phyloP scores from a whole-genome alignment of 2,113 vertebrate species.

The Pimephales promelas region DNA sequence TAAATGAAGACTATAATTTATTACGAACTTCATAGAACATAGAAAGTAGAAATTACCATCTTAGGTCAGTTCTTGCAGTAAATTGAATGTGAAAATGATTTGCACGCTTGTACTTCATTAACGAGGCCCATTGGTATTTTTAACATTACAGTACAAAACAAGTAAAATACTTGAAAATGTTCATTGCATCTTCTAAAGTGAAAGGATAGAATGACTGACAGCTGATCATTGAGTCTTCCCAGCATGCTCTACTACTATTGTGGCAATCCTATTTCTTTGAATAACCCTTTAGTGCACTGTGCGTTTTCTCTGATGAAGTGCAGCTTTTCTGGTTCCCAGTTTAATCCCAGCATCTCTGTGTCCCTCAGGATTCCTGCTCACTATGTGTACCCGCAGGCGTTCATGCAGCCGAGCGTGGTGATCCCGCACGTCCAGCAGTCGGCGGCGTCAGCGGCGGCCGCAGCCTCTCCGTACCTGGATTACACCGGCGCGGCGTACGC shows the following conservation, averaged over 20 bases:
- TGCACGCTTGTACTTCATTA: background rate
- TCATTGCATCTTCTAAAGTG: background rate
- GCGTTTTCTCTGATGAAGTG: background rate
- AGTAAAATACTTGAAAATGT: background rate
- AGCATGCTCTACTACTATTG: constrained; percentile 26
- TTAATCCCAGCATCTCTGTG: constrained; percentile 48
- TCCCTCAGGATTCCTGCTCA: constrained; percentile 92
- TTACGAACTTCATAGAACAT: too few species aligned
- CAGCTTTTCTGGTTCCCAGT: background rate
- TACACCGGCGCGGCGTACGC: constrained; percentile 93
- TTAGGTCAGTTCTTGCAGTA: too few species aligned
- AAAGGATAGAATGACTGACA: background rate
- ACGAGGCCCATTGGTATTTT: background rate
- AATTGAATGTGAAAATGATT: too few species aligned
- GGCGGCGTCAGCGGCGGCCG: constrained; percentile 79
- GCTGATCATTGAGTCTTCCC: constrained; percentile 8
- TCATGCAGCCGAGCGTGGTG: constrained; percentile 91
- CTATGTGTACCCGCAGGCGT: constrained; percentile 96
- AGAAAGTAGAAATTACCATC: background rate
- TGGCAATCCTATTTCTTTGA: constrained; percentile 3
- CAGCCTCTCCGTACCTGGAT: constrained; percentile 91
- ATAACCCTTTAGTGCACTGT: constrained; percentile 24
- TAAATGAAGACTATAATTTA: too few species aligned
- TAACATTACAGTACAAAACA: constrained; percentile 53
- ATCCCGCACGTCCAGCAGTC: constrained; percentile 90